These are phyloP conservation scores for Meta bourneti DNA, from an alignment of 2,888 invertebrate species.

Conservation along the genomic window DNA sequence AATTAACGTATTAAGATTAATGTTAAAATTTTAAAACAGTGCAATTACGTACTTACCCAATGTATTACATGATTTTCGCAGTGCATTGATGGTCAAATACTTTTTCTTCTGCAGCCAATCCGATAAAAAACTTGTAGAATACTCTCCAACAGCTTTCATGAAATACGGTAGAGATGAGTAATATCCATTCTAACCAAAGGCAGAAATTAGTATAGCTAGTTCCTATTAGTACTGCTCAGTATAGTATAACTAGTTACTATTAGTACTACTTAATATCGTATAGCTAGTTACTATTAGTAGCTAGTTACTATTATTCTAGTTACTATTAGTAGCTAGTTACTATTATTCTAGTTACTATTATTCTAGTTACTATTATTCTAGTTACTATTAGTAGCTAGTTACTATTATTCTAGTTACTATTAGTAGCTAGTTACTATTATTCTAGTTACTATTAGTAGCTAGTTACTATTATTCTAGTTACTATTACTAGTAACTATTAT, in stretches of 20 bases:
- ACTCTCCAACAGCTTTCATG: constrained; percentile 9
- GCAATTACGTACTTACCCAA: not conserved
- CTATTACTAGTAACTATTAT: no score
- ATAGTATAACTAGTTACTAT: no score
- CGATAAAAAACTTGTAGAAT: constrained; percentile 7
- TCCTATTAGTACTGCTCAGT: not conserved
- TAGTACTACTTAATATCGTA: no score
- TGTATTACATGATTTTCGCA: constrained; percentile 25
- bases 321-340: not conserved
- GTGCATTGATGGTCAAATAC: not conserved
- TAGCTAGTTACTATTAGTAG: no score
- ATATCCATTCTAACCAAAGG: constrained; percentile 29
- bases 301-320: not conserved
- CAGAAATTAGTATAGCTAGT: not conserved
- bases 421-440: no score
- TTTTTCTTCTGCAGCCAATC: constrained; percentile 37
- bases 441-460: no score
- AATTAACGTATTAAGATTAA: no score
- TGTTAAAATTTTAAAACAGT: no score
- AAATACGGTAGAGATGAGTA: constrained; percentile 9
- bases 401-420: no score
- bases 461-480: no score
- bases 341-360: not conserved
- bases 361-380: not conserved
- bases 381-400: no score